These are phyloP conservation scores for Lordiphosa andalusiaca DNA, from an alignment of 2,888 invertebrate genomes.

Conservation along the genomic window DNA sequence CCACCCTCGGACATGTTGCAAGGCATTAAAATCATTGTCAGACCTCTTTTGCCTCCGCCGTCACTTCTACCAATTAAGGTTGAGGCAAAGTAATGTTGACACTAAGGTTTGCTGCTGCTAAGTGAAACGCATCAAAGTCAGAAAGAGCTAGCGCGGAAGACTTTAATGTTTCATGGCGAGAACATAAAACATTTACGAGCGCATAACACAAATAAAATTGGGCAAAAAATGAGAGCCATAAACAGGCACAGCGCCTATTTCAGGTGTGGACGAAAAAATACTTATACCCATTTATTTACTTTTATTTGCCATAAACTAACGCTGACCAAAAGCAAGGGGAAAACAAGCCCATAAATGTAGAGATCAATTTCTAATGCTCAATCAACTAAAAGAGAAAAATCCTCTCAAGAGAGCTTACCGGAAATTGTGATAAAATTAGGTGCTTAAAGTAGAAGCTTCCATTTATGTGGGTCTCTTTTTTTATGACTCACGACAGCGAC, in stretches of 20 bases:
- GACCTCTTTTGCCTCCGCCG: too few species aligned
- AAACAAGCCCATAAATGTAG: conserved; percentile 63
- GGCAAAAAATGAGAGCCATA: conserved; percentile 61
- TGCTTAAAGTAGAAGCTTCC: conserved; percentile 1
- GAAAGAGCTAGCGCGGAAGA: conserved; percentile 8
- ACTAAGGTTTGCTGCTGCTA: conserved; percentile 48
- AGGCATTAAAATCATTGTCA: conserved; percentile 66
- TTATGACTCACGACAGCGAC: too few species aligned
- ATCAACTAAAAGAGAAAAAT: conserved; percentile 56
- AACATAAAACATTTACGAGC: conserved; percentile 68
- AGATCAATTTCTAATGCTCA: conserved; percentile 70
- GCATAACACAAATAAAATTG: conserved; percentile 50
- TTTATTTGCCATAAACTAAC: conserved; percentile 53
- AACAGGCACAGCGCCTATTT: conserved; percentile 25
- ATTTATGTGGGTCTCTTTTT: too few species aligned
- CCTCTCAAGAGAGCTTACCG: conserved; percentile 25
- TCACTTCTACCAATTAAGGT: conserved; percentile 53
- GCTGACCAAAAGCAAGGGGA: conserved; percentile 29
- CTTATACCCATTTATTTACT: conserved; percentile 19
- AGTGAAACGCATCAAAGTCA: conserved; percentile 37
- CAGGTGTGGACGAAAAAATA: conserved; percentile 49
- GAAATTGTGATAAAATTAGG: conserved; percentile 32
- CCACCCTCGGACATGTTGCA: conserved; percentile 40
- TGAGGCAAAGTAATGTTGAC: conserved; percentile 58
- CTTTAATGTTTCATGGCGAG: conserved; percentile 13